Percentiles rank a stretch among this genome's conserved stretches.
These are phyloP conservation scores for Protobothrops mucrosquamatus DNA, from an alignment of 2,113 vertebrate species.

Conservation along the genomic window DNA sequence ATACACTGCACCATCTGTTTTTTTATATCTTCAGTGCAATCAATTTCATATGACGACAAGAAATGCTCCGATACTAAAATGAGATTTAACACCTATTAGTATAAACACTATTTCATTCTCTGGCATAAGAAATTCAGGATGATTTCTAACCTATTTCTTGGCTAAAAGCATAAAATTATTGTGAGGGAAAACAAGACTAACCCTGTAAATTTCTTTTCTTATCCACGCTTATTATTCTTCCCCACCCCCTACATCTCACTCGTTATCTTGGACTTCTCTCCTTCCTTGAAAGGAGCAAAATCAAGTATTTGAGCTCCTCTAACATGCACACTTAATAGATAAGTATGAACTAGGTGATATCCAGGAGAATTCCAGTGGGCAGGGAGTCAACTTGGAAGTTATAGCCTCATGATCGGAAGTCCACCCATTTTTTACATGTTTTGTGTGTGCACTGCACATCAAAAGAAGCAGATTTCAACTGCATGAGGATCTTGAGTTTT, in stretches of 20 bases:
- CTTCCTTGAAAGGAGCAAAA: neutral
- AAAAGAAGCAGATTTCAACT: neutral
- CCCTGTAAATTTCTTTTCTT: neutral
- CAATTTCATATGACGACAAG: conserved; percentile 83
- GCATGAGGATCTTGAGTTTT: neutral
- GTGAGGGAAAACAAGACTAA: neutral
- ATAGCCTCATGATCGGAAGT: neutral
- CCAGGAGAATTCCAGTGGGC: neutral
- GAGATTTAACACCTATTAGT: neutral
- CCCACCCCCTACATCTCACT: too few relatives aligned
- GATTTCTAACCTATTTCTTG: neutral
- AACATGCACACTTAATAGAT: neutral
- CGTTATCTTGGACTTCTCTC: neutral
- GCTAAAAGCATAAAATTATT: neutral
- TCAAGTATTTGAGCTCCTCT: neutral
- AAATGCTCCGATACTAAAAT: conserved; percentile 89
- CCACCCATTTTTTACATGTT: neutral
- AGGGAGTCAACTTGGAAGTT: neutral
- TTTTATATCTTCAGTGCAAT: conserved; percentile 83
- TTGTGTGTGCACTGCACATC: neutral
- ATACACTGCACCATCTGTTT: conserved; percentile 89
- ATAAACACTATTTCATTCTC: neutral
- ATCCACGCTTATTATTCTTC: neutral
- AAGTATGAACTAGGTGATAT: neutral
- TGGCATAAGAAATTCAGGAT: neutral